phyloP scores from a whole-genome alignment of 2,113 vertebrate genomes.

The Asarcornis scutulata region DNA sequence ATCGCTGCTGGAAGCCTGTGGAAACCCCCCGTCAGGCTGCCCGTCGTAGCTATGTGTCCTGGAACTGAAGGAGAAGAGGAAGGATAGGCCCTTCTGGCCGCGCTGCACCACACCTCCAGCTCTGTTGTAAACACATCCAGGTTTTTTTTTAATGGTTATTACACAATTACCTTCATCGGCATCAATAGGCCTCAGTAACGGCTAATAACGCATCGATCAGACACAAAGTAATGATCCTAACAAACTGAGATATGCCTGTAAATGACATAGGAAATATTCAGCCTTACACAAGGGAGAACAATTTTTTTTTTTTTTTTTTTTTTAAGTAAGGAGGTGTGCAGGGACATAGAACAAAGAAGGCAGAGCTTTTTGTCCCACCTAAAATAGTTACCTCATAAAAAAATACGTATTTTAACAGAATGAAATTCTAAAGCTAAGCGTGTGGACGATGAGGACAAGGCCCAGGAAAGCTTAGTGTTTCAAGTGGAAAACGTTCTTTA shows the following conservation, averaged over 20 bases:
- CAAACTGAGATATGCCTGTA: background rate
- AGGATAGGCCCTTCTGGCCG: background rate
- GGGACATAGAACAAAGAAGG: background rate
- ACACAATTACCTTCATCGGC: background rate
- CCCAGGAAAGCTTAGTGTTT: background rate
- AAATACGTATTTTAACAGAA: background rate
- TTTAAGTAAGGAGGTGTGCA: background rate
- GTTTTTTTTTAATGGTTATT: background rate
- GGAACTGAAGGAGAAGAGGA: background rate
- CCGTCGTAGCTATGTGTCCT: background rate
- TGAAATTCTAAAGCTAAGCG: background rate
- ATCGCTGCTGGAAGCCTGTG: background rate
- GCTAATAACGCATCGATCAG: background rate
- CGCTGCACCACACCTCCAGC: background rate
- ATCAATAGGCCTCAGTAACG: accelerated
- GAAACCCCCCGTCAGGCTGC: background rate
- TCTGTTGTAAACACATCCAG: background rate
- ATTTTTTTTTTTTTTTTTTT: background rate
- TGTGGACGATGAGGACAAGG: background rate
- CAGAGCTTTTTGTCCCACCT: background rate
- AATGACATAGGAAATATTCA: background rate
- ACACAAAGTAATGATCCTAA: background rate
- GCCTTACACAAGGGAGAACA: background rate
- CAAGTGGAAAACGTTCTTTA: background rate
- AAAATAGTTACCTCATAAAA: background rate